Percentiles rank a stretch among this genome's conserved stretches.
phyloP scores from a whole-genome alignment of 2,797 vertebrate genomes.

The Trachops cirrhosus region DNA sequence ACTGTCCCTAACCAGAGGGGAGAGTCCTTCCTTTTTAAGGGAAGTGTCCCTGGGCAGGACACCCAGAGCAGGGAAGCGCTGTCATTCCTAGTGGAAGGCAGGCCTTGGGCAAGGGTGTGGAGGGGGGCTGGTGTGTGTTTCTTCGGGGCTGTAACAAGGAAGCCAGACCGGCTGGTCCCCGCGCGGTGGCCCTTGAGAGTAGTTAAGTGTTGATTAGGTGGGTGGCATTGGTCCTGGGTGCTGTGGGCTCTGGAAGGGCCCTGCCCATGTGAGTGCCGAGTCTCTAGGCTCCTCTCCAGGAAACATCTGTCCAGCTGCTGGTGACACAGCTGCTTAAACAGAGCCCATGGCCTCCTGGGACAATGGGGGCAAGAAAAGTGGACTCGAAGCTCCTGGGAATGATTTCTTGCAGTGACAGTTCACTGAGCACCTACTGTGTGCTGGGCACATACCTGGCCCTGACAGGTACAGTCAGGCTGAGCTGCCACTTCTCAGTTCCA shows the following conservation, averaged over 20 bases:
- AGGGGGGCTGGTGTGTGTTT: neutral
- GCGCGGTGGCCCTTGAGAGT: neutral
- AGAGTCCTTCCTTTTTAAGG: neutral
- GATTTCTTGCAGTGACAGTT: neutral
- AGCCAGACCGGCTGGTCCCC: too few relatives aligned
- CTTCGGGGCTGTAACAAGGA: neutral
- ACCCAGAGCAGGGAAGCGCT: neutral
- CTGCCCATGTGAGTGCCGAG: fast-evolving
- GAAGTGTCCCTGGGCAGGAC: neutral
- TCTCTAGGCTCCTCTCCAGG: neutral
- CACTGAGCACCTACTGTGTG: neutral
- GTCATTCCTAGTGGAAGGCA: fast-evolving
- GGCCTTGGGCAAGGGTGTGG: neutral
- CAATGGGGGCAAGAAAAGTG: too few relatives aligned
- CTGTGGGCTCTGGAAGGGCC: neutral
- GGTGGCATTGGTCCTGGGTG: neutral
- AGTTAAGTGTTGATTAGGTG: too few relatives aligned
- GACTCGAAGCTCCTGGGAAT: neutral
- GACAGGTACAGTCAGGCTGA: neutral
- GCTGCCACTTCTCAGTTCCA: neutral
- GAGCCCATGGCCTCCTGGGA: neutral
- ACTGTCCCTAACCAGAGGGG: neutral
- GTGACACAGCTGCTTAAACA: neutral
- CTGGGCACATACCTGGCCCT: neutral
- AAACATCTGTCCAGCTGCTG: neutral